Base-by-base conservation (phyloP, 2,888 invertebrate genomes). In the Aphidius colemani region DNA sequence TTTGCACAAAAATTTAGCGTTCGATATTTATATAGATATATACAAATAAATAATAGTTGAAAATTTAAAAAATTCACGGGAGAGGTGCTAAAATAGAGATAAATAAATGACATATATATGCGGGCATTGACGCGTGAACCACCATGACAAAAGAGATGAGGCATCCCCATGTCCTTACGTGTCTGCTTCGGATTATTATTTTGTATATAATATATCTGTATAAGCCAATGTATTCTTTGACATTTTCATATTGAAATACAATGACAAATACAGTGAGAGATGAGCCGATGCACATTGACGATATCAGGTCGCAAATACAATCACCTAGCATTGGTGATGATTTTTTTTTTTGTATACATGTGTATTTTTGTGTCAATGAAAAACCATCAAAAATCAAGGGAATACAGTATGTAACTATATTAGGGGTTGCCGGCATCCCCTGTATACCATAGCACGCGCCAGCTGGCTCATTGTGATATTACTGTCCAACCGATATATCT, bases 391-490 rank as follows among this genome's bases (percentile, higher is more conserved):
- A 55, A 64, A 55, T 53, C 63, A 59, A 59, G 58, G 58, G 55
- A 70, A 69, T 69, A 78, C 76, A 77, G 72, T 76, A 70, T 75
- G 76, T 76, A 78, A 79, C 78, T 80, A 79, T 75, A 80, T 81
- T 77, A 79, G 80, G 80, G 80, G 78, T 78, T 74, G 75, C 75
- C 75, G 77, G 75, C 78, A 78, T 76, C 73, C 75, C 74, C 49
- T 39, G 55, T 55, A 55, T 30, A 30, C 30, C 50, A 70, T 71
- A 80, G 80, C 81, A 82, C 81, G 81, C 81, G 82, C 82, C 82
- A 81, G 82, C 82, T 82, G 82, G 81, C 80, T 80, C 78, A 82
- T 82, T 82, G 82, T 82, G 79, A 79, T 79, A 81, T 81, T 80
- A 79, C 79, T 74, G 74, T 74, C 76, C 75, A 72, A 72, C 71